Evolutionary conservation across 2,113 vertebrate genomes (phyloP).

Genomic region (Istiophorus platypterus): DNA sequence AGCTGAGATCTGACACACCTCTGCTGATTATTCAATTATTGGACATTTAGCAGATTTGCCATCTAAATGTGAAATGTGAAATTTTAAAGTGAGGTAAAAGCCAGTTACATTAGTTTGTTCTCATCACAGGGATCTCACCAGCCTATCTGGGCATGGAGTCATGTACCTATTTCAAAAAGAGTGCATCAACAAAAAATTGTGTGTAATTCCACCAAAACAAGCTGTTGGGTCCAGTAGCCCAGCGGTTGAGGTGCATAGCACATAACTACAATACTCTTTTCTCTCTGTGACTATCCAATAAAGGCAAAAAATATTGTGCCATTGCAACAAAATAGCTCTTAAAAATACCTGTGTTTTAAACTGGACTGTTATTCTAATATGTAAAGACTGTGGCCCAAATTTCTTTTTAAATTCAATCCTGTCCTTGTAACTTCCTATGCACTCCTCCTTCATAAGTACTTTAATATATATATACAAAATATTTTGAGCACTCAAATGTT

Average conservation of each 20-base stretch:
- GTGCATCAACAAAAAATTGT: neutral
- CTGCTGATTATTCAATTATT: conserved; percentile 17
- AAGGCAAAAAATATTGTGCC: neutral
- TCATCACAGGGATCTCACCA: neutral
- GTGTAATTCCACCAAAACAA: neutral
- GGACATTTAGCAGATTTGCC: conserved; percentile 46
- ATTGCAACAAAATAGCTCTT: neutral
- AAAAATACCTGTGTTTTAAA: neutral
- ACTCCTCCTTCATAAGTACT: conserved; percentile 4
- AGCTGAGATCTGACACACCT: conserved; percentile 27
- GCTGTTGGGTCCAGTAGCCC: neutral
- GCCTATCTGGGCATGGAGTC: neutral
- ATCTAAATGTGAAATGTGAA: conserved; percentile 24
- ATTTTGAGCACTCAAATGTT: neutral
- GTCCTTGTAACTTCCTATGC: neutral
- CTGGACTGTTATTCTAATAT: neutral
- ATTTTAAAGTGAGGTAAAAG: neutral
- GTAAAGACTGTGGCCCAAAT: neutral
- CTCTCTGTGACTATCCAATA: neutral
- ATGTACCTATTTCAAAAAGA: neutral
- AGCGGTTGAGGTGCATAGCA: too few relatives aligned
- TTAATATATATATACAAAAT: neutral
- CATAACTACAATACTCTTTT: too few relatives aligned
- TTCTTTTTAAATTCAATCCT: too few relatives aligned
- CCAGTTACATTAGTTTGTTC: neutral